Evolutionary conservation across 2,797 vertebrate species (phyloP).

Genomic region (Mus minutoides): DNA sequence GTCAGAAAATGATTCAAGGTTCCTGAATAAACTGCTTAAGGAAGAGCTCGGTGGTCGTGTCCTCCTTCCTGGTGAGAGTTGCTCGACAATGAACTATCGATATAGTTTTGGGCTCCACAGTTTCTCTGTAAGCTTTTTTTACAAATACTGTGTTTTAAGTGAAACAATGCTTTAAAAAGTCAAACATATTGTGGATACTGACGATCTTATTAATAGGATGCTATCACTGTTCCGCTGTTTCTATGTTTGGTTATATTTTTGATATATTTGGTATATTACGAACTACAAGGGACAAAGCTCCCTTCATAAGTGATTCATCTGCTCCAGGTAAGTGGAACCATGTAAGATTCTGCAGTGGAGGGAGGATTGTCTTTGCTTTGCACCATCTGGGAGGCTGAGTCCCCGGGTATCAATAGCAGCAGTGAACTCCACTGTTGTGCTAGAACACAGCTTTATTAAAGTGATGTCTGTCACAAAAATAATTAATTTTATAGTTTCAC

Average conservation of each 20-base stretch:
- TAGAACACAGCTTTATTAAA: background rate
- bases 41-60: too few relatives aligned
- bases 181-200: background rate
- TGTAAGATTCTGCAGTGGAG: background rate
- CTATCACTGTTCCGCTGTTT: background rate
- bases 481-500: background rate
- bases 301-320: constrained; percentile 9
- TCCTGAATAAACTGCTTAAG: too few relatives aligned
- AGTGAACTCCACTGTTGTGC: background rate
- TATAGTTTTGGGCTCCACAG: background rate
- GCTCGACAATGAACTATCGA: background rate
- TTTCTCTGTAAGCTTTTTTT: background rate
- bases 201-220: background rate
- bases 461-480: background rate
- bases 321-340: background rate
- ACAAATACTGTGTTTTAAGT: constrained; percentile 10
- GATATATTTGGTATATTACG: background rate
- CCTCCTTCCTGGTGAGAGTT: too few relatives aligned
- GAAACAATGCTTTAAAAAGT: constrained; percentile 15
- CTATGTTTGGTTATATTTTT: background rate
- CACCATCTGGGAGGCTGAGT: background rate
- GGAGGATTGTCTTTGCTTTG: background rate
- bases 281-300: background rate
- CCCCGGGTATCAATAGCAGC: too few relatives aligned
- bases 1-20: too few relatives aligned